Evolutionary conservation across 2,113 vertebrate genomes (phyloP), one percentile per base, ranked within the genome.

Genomic region (Nycticorax nycticorax): DNA sequence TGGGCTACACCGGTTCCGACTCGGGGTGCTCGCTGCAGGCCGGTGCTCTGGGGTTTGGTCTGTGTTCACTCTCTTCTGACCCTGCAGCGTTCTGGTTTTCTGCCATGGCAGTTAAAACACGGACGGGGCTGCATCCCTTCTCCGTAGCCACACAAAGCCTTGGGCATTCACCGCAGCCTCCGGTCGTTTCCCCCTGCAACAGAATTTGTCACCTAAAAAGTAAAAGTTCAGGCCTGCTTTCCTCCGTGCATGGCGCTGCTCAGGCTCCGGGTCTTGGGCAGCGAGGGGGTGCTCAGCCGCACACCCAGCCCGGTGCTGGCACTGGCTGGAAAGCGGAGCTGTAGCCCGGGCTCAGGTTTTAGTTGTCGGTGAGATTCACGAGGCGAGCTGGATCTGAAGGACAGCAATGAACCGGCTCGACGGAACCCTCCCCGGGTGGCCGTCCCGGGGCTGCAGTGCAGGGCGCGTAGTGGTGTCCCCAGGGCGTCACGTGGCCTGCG

Each of bases 231-330:
- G n/a, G 18, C 28, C 28, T 10, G 18, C 21, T 64, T 27, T 56
- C 35, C 35, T 28, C 9, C 1, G 1, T 1, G 3, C 2, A 0
- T 19, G 26, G n/a, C 7, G 3, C 24, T 37, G 74, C 33, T 35
- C 11, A 2, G 30, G 52, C 41, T 37, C 15, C 1, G 5, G 35
- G 21, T 2, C 35, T 14, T 3, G 10, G 12, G 16, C 78, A 23
- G 39, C 4, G 19, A 8, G 13, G 17, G 43, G 26, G 14, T 35
- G 33, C 47, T 45, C 4, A 1, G 27, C 21, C 57, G 13, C 59
- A 8, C 8, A 2, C 32, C 28, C 41, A 48, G n/a, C 27, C 78
- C 14, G 3, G 16, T 5, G 2, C 53, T 6, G n/a, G 35, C 32
- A 52, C 63, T 2, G 0, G 71, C 22, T 35, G 16, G 62, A 15